These are phyloP conservation scores for Lypha dubia DNA, from an alignment of 2,888 invertebrate species.

Conservation along the genomic window DNA sequence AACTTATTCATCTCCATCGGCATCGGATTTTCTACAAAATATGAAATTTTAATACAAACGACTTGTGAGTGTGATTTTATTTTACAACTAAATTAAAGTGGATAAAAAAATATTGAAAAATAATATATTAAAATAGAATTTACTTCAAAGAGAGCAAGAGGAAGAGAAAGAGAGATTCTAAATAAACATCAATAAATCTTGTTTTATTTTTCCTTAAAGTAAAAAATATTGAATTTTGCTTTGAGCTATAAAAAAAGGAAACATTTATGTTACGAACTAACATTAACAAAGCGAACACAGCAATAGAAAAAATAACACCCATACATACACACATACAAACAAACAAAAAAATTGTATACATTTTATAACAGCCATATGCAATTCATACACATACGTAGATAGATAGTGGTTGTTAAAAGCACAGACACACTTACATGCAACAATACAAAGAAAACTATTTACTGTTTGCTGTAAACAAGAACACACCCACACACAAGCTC, in stretches of 20 bases:
- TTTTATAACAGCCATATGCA: constrained; percentile 59
- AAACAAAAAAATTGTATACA: constrained; percentile 51
- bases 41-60: neutral
- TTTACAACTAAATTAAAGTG: constrained; percentile 20
- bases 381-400: constrained; percentile 34
- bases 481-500: neutral
- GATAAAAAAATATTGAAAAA: constrained; percentile 3
- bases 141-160: neutral
- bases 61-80: neutral
- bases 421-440: neutral
- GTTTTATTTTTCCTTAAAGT: neutral
- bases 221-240: constrained; percentile 44
- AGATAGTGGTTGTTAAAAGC: too few relatives aligned
- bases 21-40: neutral
- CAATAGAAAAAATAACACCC: neutral
- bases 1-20: neutral
- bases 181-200: constrained; percentile 52
- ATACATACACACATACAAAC: constrained; percentile 17
- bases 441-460: constrained; percentile 21
- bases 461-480: constrained; percentile 48
- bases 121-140: constrained; percentile 22
- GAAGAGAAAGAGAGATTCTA: neutral
- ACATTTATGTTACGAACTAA: constrained; percentile 21
- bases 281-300: constrained; percentile 12
- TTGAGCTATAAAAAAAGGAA: constrained; percentile 32